Evolutionary conservation across 2,113 vertebrate genomes (phyloP).

Genomic region (Balaeniceps rex): DNA sequence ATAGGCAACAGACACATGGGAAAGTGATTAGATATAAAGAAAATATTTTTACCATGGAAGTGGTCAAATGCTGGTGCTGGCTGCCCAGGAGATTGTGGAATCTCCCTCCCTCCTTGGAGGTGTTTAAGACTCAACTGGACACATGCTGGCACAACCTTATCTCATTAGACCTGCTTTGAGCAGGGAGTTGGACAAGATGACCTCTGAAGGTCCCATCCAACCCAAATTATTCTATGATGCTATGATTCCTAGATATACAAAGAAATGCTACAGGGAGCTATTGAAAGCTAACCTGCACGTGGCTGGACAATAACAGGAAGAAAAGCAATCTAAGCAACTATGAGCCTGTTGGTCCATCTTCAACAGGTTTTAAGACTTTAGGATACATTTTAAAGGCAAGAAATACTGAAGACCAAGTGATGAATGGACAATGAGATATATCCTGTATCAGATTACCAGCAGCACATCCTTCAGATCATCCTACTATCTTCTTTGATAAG

Average conservation of each 20-base stretch:
- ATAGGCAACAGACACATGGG: too few species aligned
- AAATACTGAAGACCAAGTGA: not conserved
- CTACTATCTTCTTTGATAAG: not conserved
- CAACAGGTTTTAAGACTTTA: not conserved
- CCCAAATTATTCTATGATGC: not conserved
- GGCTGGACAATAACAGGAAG: not conserved
- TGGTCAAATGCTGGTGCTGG: not conserved
- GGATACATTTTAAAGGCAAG: not conserved
- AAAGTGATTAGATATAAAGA: not conserved
- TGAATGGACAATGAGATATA: not conserved
- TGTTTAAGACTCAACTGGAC: not conserved
- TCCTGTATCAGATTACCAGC: not conserved
- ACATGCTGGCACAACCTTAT: not conserved
- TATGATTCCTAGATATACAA: not conserved
- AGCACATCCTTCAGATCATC: not conserved
- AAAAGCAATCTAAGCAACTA: not conserved
- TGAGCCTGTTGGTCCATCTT: not conserved
- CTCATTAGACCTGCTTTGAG: not conserved
- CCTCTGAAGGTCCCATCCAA: not conserved
- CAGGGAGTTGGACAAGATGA: not conserved
- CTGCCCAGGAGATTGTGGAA: not conserved
- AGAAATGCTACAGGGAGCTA: not conserved
- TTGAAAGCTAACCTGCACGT: not conserved
- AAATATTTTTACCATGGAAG: not conserved
- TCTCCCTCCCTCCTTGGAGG: not conserved